Conservation (phyloP, 1,140 invertebrate species). For the Monochamus saltuarius region DNA sequence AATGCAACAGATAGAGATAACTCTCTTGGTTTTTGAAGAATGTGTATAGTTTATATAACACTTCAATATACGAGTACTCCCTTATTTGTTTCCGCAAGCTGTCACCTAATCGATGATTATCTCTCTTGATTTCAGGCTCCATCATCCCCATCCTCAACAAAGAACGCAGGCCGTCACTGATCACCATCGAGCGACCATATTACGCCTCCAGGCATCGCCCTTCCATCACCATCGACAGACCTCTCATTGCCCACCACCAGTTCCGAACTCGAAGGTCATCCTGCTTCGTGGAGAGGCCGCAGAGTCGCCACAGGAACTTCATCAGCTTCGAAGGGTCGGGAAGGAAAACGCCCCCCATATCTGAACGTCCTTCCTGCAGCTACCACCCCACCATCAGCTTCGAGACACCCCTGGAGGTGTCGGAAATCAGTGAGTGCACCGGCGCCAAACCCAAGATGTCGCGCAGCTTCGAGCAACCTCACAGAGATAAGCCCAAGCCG, state of each 20-base stretch:
- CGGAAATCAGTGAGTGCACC: slow-evolving; percentile 15
- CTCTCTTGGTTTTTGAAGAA: too few relatives aligned
- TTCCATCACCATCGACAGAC: slow-evolving; percentile 42
- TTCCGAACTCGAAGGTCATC: slow-evolving; percentile 41
- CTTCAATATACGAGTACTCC: too few relatives aligned
- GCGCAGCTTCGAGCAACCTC: slow-evolving; percentile 44
- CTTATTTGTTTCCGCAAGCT: slow-evolving; percentile 7
- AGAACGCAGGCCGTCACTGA: slow-evolving; percentile 32
- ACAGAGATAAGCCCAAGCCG: slow-evolving; percentile 28
- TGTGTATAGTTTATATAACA: too few relatives aligned
- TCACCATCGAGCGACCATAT: slow-evolving; percentile 28
- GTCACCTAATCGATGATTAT: slow-evolving; percentile 1
- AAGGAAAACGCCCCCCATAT: slow-evolving; percentile 34
- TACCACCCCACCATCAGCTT: slow-evolving; percentile 45
- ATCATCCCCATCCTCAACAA: slow-evolving; percentile 39
- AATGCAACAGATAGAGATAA: too few relatives aligned
- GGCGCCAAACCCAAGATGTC: slow-evolving; percentile 36
- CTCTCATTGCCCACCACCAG: slow-evolving; percentile 17
- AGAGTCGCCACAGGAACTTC: slow-evolving; percentile 41
- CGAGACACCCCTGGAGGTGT: slow-evolving; percentile 32
- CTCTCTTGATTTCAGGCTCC: slow-evolving; percentile 29
- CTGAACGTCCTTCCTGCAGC: slow-evolving; percentile 38
- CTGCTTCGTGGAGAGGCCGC: slow-evolving; percentile 41
- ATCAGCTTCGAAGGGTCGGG: slow-evolving; percentile 46
- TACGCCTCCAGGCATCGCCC: slow-evolving; percentile 34